phyloP scores from a whole-genome alignment of 2,888 invertebrate genomes.

The Ceriagrion tenellum region DNA sequence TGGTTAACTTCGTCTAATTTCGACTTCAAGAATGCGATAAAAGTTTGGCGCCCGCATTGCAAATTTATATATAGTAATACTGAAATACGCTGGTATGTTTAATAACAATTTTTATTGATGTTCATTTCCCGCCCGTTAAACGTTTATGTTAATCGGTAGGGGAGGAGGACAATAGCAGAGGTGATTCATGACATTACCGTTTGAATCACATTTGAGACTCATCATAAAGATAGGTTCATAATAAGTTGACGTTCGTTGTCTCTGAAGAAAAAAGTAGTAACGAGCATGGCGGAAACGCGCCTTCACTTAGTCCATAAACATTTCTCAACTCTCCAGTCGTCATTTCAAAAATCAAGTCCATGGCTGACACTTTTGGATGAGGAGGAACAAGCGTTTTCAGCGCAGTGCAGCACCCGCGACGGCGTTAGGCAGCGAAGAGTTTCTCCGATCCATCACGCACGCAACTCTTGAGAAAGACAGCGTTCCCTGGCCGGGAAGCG shows the following conservation, averaged over 20 bases:
- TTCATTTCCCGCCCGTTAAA: too few species aligned
- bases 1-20: too few species aligned
- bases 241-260: not conserved
- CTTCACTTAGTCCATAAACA: not conserved
- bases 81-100: too few species aligned
- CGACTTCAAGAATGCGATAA: too few species aligned
- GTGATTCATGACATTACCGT: too few species aligned
- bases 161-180: too few species aligned
- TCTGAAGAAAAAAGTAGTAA: not conserved
- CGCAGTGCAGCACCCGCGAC: not conserved
- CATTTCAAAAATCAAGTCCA: not conserved
- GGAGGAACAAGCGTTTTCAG: not conserved
- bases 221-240: not conserved
- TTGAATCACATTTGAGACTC: too few species aligned
- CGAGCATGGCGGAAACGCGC: not conserved
- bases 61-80: too few species aligned
- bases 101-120: too few species aligned
- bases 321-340: not conserved
- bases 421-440: not conserved
- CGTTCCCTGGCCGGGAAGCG: not conserved
- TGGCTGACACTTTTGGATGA: not conserved
- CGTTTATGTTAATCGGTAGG: too few species aligned
- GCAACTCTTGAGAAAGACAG: not conserved
- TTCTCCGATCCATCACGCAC: conserved; percentile 30
- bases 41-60: too few species aligned